These are phyloP conservation scores for Gymnoscopelus microlampas DNA, from an alignment of 2,797 vertebrate genomes.

Conservation along the genomic window DNA sequence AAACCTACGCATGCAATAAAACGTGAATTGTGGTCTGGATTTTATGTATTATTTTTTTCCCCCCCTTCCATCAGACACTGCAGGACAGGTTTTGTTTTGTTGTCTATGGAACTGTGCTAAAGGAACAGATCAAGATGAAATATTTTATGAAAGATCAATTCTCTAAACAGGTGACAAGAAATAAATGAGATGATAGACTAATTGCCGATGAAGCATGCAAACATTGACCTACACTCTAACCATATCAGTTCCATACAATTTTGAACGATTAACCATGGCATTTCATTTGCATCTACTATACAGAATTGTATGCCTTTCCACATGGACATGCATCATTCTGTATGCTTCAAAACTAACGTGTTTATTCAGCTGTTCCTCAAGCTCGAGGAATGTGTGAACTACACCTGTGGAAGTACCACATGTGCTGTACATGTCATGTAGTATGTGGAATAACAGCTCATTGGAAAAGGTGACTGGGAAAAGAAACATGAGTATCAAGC, in stretches of 20 bases:
- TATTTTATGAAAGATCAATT: constrained; percentile 14
- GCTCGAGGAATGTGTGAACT: constrained; percentile 17
- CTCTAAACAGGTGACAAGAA: not conserved
- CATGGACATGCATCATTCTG: not conserved
- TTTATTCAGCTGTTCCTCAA: constrained; percentile 35
- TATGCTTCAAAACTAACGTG: constrained; percentile 3
- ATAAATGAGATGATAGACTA: constrained; percentile 5
- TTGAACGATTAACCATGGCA: no score
- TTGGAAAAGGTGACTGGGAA: constrained; percentile 21
- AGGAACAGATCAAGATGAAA: constrained; percentile 24
- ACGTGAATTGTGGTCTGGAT: constrained; percentile 31
- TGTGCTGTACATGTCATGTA: constrained; percentile 3
- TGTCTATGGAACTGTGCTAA: constrained; percentile 30
- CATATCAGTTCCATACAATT: no score
- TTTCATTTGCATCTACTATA: not conserved
- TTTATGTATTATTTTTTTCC: constrained; percentile 28
- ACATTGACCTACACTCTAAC: no score
- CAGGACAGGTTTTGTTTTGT: constrained; percentile 10
- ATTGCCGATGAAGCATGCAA: not conserved
- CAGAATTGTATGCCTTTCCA: not conserved
- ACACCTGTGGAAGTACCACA: constrained; percentile 3
- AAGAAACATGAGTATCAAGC: not conserved
- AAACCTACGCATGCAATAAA: constrained; percentile 45
- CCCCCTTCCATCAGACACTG: constrained; percentile 16
- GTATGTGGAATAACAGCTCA: constrained; percentile 24